Evolutionary conservation across 2,113 vertebrate species (phyloP), one percentile per base, ranked within the genome.

Genomic region (Centrocercus urophasianus): DNA sequence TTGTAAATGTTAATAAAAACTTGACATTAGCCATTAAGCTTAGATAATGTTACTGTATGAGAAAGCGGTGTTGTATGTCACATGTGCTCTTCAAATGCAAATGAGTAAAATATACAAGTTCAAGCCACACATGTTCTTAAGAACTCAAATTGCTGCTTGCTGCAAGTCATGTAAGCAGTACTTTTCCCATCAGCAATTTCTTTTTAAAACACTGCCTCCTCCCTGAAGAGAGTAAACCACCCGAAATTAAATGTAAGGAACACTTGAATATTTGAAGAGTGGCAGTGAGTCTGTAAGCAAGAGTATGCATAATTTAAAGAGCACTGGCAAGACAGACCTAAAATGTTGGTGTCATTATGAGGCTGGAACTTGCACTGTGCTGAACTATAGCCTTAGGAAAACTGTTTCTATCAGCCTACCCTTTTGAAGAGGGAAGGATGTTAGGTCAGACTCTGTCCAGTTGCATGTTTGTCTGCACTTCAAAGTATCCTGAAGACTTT

Each of bases 1-100:
- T 91, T 88, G 83, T 76, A 96, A 96, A 96, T 84, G 86, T 89
- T 95, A 85, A 95, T 96, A 95, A 94, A 96, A 96, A 75, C 77
- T 89, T 96, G 88, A 93, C 59, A 86, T 96, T 93, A 96, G 48
- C 61, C 7, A 8, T 85, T 88, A 86, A 79, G 76, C 83, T 86
- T 83, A 88, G 61, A 67, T 89, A 86, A 80, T 91, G 30, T 86
- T 94, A 75, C 57, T 73, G 52, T 70, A 72, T 90, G 52, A 89
- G 36, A 84, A 94, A 83, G 43, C 27, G 40, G 43, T 30, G 16
- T 43, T 85, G 10, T 57, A 63, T 74, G 81, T 86, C 81, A 96
- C 30, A 42, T 47, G 64, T 81, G 36, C n/a, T 65, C 75, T 86
- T 88, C 50, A 94, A 97, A 84, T 69, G 48, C 34, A 93, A 94